Evolutionary conservation across 1,140 invertebrate species (phyloP).

Genomic region (Scaptomyza montana): DNA sequence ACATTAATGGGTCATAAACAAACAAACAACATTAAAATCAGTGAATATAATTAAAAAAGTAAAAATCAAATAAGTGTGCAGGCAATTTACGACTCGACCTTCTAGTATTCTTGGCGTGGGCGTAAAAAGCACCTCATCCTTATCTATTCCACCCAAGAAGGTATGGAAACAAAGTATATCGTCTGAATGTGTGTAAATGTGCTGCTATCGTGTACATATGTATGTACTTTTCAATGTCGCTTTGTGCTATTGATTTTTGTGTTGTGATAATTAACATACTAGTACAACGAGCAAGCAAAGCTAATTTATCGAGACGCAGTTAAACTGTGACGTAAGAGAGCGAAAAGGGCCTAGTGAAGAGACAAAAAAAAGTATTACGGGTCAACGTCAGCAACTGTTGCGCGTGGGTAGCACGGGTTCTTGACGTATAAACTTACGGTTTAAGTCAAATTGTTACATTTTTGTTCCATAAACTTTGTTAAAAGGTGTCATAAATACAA

Average conservation of each 20-base stretch:
- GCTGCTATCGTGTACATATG: constrained; percentile 6
- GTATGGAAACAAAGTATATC: background rate
- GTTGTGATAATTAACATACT: constrained; percentile 64
- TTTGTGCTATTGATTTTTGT: constrained; percentile 66
- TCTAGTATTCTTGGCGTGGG: constrained; percentile 9
- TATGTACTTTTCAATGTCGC: constrained; percentile 37
- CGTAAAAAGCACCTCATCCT: constrained; percentile 1
- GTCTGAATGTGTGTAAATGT: background rate
- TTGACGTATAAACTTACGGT: background rate
- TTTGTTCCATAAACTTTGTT: too few relatives aligned
- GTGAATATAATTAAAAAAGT: background rate
- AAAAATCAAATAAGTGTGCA: constrained; percentile 4
- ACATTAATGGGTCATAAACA: background rate
- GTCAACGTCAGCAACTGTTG: constrained; percentile 33
- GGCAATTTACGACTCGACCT: constrained; percentile 6
- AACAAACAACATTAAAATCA: background rate
- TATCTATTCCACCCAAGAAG: constrained; percentile 10
- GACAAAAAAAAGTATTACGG: background rate
- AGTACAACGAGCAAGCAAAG: constrained; percentile 52
- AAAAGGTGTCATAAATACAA: background rate
- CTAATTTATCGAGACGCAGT: constrained; percentile 53
- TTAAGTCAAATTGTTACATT: too few relatives aligned
- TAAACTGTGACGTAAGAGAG: constrained; percentile 67
- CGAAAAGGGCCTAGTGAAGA: constrained; percentile 13
- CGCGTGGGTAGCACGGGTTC: constrained; percentile 24